Conservation (phyloP, 2,888 invertebrate species). For the Zaprionus obscuricornis region DNA sequence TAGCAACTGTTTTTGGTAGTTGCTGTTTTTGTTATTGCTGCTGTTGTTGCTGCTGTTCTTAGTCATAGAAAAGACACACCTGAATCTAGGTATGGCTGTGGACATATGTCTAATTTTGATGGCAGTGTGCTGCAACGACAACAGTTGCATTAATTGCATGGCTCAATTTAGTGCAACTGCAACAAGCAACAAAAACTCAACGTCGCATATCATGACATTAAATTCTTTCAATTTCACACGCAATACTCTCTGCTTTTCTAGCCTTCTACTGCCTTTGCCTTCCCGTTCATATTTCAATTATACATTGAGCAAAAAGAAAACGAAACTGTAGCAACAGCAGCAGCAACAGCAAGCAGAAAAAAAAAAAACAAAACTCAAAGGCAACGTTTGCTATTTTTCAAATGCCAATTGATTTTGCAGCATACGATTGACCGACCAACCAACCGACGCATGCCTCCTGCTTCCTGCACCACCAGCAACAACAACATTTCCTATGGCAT, state of each 20-base stretch:
- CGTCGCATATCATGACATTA: too few species aligned
- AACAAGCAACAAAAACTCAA: slow-evolving; percentile 22
- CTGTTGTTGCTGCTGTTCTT: slow-evolving; percentile 25
- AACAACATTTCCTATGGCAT: slow-evolving; percentile 50
- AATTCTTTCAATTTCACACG: too few species aligned
- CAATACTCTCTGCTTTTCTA: too few species aligned
- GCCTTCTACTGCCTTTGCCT: too few species aligned
- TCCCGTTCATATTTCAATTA: slow-evolving; percentile 54
- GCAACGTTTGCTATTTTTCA: slow-evolving; percentile 70
- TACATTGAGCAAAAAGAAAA: too few species aligned
- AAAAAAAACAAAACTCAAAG: slow-evolving; percentile 61
- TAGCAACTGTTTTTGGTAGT: slow-evolving; percentile 28
- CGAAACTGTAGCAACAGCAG: too few species aligned
- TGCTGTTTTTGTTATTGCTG: slow-evolving; percentile 13
- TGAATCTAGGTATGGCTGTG: slow-evolving; percentile 13
- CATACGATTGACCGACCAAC: slow-evolving; percentile 16
- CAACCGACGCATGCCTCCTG: background rate
- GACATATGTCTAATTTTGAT: slow-evolving; percentile 31
- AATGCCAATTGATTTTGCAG: slow-evolving; percentile 74
- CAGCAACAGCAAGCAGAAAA: too few species aligned
- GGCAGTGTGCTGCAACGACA: slow-evolving; percentile 36
- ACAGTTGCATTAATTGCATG: slow-evolving; percentile 67
- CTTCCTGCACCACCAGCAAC: slow-evolving; percentile 26
- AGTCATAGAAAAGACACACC: slow-evolving; percentile 30
- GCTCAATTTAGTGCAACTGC: slow-evolving; percentile 32